Evolutionary conservation across 2,797 vertebrate genomes (phyloP), one percentile per base, ranked within the genome.

Genomic region (Limnodromus scolopaceus): DNA sequence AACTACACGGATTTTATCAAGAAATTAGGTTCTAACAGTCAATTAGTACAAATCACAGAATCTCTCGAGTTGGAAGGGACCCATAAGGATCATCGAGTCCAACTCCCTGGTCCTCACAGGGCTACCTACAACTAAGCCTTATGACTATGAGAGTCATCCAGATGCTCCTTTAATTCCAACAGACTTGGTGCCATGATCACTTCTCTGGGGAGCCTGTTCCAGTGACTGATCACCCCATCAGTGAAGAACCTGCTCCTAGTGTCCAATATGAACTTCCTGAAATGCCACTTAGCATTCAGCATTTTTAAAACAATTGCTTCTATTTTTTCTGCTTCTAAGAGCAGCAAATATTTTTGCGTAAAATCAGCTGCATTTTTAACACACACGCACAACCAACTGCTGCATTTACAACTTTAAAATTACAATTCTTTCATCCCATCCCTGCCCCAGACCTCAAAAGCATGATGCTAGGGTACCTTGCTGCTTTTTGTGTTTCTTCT

Each of bases 401-500:
- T 53, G 28, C 46, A 60, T 45, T 83, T 74, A 41, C 6, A 55
- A 81, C 57, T 55, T 85, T 2, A 69, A 48, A 72, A 75, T 58
- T 8, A 32, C 11, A 84, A 19, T 17, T 53, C 6, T 36, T 9
- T 74, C 34, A 61, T 58, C 9, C 39, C 24, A 57, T 11, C 28
- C 22, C 57, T 49, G 13, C 11, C 54, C 32, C 27, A 84, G 38
- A 45, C 16, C 16, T 55, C 60, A 74, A 58, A 39, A 71, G 61
- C 12, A 58, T 2, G 22, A 84, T 57, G 49, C 55, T n/a, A 64
- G 4, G 38, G 65, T 98, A 99, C 99, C 99, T 98, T 60, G 99
- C 99, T 88, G 99, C 98, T 98, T 98, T 99, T 92, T 98, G 98
- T 4, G 99, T 99, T 98, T 99, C 99, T 96, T 99, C 99, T 9